phyloP scores from a whole-genome alignment of 1,140 invertebrate genomes.

The Aricia agestis region DNA sequence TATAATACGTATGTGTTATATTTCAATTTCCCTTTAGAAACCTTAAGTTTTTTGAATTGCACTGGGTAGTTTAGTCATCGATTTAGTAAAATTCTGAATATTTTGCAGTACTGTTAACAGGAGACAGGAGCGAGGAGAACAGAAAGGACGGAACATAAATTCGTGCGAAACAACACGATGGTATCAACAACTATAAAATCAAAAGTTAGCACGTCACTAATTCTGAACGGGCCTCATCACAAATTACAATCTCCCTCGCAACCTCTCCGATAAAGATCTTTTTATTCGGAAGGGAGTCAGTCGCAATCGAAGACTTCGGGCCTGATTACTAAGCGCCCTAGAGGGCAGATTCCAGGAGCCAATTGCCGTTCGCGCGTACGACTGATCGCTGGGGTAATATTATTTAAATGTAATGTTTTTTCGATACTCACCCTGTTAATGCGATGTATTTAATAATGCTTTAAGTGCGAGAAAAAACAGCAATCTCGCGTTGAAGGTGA shows the following conservation, averaged over 20 bases:
- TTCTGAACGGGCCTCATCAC: slow-evolving; percentile 61
- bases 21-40: too few relatives aligned
- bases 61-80: too few relatives aligned
- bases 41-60: too few relatives aligned
- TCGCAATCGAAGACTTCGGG: slow-evolving; percentile 60
- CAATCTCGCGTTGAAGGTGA: neutral
- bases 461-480: slow-evolving; percentile 21
- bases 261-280: slow-evolving; percentile 65
- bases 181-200: slow-evolving; percentile 40
- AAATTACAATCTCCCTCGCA: slow-evolving; percentile 67
- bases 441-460: slow-evolving; percentile 38
- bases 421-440: slow-evolving; percentile 59
- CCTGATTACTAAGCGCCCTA: slow-evolving; percentile 69
- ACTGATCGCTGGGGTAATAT: slow-evolving; percentile 72
- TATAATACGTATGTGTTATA: too few relatives aligned
- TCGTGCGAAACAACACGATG: slow-evolving; percentile 20
- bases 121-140: neutral
- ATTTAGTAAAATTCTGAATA: too few relatives aligned
- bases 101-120: too few relatives aligned
- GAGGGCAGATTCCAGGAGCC: slow-evolving; percentile 67
- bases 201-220: slow-evolving; percentile 52
- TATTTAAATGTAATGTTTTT: slow-evolving; percentile 75
- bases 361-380: slow-evolving; percentile 66
- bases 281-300: slow-evolving; percentile 63
- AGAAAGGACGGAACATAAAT: neutral